Base-by-base conservation (phyloP, 2,888 invertebrate genomes). In the Glyphotaelius pellucidus region DNA sequence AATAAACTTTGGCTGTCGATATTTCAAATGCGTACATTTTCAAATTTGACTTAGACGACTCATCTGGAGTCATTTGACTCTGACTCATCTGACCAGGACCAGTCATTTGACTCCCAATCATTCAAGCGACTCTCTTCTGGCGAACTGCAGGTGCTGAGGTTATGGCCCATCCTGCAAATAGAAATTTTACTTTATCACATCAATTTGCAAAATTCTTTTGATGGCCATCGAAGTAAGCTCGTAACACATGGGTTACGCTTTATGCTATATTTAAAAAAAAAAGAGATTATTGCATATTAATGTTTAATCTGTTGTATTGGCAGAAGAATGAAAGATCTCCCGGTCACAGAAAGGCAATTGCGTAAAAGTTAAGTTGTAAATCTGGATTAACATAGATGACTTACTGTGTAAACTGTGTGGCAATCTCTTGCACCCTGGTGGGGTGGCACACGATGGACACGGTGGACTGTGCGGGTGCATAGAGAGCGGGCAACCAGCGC, bases 391-490 rank as follows among this genome's bases (percentile, higher is more conserved):
- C 25, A 25, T 0, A 5, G 5, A 19, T 25, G 25, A 67, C 67
- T 95, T 94, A 98, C 98, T 96, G 96, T 94, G 97, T 96, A 94
- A 98, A 97, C 11, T 97, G 97, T 19, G 96, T 95, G 84, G 96
- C 95, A 93, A 98, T 95, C 94, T 98, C 97, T 31, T 96, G 95
- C 89, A 97, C 97, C 95, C 98, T 98, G 92, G 97, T 96, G 19
- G 98, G 97, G 94, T 98, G 98, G 94, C 98, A 98, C 52, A 98
- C 98, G 93, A 98, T 95, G 31, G 97, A 97, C n/a, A 97, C 97
- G 94, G 97, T 97, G 90, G 97, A 96, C 92, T 95, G 94, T 25
- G 95, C 94, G 0, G 96, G 95, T 94, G 97, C 96, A 94, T 98
- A 98, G 93, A 98, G 95, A 3, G 97, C 95, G 2, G 97, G 96